Evolutionary conservation across 2,113 vertebrate species (phyloP).

Genomic region (Eurypyga helias): DNA sequence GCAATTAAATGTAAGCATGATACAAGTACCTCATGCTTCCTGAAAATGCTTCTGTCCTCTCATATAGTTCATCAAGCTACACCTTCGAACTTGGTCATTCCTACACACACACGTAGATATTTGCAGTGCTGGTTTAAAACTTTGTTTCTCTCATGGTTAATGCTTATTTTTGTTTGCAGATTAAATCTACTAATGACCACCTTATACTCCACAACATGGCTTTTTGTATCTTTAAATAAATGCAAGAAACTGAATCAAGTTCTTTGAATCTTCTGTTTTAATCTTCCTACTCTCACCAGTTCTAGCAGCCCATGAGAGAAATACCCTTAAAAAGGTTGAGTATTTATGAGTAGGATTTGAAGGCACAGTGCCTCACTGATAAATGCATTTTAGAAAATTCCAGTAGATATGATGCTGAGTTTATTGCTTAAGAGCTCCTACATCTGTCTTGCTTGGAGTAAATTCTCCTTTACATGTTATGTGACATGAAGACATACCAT

Average conservation of each 20-base stretch:
- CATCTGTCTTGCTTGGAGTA: neutral
- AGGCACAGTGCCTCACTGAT: neutral
- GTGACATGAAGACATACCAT: neutral
- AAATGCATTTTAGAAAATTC: constrained; percentile 17
- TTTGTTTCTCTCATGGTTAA: neutral
- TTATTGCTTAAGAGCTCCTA: neutral
- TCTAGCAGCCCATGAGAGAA: neutral
- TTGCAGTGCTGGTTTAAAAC: neutral
- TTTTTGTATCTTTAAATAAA: neutral
- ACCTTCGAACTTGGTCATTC: accelerated
- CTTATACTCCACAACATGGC: neutral
- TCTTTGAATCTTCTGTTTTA: neutral
- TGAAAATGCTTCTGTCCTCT: neutral
- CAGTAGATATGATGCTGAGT: neutral
- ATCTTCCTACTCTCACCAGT: neutral
- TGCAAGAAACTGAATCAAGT: neutral
- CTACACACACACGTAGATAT: neutral
- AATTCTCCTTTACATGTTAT: neutral
- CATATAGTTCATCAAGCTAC: neutral
- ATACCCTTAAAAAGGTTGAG: neutral
- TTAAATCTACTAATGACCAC: neutral
- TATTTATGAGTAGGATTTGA: neutral
- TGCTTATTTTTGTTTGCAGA: neutral
- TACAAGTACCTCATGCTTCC: neutral
- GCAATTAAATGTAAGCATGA: neutral